Percentiles rank a stretch among this genome's conserved stretches.
phyloP scores from a whole-genome alignment of 2,113 vertebrate species.

The Otocyon megalotis region DNA sequence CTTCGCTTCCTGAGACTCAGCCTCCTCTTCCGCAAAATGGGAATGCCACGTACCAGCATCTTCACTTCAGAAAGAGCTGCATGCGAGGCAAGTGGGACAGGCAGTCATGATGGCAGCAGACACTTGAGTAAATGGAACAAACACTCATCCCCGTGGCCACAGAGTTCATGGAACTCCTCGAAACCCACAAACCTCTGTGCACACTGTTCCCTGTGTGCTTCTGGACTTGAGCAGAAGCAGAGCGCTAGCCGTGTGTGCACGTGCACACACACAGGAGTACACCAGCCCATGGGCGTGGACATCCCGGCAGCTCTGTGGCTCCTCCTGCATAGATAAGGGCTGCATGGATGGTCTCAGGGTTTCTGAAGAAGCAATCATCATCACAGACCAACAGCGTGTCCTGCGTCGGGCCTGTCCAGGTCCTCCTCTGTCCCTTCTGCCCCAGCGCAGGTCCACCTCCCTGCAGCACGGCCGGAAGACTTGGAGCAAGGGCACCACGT shows the following conservation, averaged over 20 bases:
- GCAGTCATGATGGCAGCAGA: rapidly evolving
- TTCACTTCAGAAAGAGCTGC: neutral
- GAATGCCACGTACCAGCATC: neutral
- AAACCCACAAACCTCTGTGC: too few species aligned
- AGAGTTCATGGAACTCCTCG: too few species aligned
- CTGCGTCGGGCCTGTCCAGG: rapidly evolving
- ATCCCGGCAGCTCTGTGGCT: neutral
- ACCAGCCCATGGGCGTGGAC: neutral
- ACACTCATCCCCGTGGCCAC: too few species aligned
- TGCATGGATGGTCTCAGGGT: neutral
- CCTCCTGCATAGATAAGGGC: neutral
- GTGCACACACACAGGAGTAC: rapidly evolving
- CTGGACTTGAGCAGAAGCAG: neutral
- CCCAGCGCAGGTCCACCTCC: neutral
- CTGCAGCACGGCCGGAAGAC: rapidly evolving
- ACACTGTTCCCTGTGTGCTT: rapidly evolving
- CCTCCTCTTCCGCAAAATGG: neutral
- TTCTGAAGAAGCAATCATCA: neutral
- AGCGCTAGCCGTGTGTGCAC: neutral
- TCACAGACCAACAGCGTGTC: neutral
- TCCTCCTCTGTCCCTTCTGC: neutral
- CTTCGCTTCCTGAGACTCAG: too few species aligned
- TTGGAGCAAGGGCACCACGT: rapidly evolving
- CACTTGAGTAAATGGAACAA: too few species aligned
- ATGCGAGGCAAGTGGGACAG: rapidly evolving